A percentile compares a stretch with the other conserved stretches of the same genome.
phyloP scores from a whole-genome alignment of 2,888 invertebrate species.

The Hyposoter didymator region DNA sequence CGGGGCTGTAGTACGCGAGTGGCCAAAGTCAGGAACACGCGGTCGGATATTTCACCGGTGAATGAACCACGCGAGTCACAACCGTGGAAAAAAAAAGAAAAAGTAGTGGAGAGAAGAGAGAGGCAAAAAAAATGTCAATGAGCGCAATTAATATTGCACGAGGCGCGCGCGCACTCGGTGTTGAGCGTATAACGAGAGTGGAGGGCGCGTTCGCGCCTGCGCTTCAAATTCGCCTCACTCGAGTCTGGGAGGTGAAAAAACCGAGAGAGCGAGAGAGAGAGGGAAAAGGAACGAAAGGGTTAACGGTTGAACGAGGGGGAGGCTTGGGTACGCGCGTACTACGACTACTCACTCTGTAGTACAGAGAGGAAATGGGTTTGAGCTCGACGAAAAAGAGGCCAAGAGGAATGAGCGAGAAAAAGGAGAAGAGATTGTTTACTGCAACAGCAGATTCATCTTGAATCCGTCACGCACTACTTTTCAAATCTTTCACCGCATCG shows the following conservation, averaged over 20 bases:
- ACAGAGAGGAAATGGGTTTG: constrained; percentile 20
- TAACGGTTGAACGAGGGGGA: constrained; percentile 45
- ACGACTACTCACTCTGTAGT: constrained; percentile 33
- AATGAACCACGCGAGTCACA: constrained; percentile 66
- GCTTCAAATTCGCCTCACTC: constrained; percentile 39
- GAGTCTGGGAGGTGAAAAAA: constrained; percentile 43
- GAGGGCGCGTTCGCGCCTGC: constrained; percentile 59
- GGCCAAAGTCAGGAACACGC: constrained; percentile 56
- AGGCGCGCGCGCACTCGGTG: constrained; percentile 67
- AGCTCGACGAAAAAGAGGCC: constrained; percentile 9
- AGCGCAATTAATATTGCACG: constrained; percentile 81
- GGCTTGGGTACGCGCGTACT: constrained; percentile 49
- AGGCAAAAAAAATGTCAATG: constrained; percentile 79
- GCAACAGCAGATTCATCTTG: constrained; percentile 21
- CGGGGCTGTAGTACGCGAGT: constrained; percentile 49
- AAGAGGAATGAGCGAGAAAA: constrained; percentile 32
- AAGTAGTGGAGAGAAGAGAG: constrained; percentile 7
- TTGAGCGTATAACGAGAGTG: constrained; percentile 26
- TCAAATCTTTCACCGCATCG: not conserved
- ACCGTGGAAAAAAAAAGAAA: constrained; percentile 22
- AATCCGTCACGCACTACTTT: constrained; percentile 5
- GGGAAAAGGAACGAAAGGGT: constrained; percentile 41
- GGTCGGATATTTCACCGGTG: constrained; percentile 64
- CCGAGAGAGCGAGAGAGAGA: constrained; percentile 10
- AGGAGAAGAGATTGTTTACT: constrained; percentile 33